Evolutionary conservation across 64 coral and sea anemone genomes (phyloP), one percentile per base, ranked within the genome.

Genomic region (Stichodactyla mertensii): DNA sequence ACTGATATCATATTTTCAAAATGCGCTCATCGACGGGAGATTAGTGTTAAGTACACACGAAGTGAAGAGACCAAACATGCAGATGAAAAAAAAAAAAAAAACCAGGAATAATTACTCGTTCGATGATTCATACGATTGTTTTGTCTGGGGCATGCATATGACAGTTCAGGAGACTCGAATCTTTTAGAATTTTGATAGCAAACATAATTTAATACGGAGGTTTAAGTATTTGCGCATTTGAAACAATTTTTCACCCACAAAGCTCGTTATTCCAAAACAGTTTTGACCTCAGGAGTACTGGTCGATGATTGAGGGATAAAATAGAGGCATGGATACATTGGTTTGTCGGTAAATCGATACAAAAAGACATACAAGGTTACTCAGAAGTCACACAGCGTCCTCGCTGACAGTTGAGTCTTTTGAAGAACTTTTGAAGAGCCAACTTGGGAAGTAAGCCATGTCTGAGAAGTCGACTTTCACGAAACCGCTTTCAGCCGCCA

Each of bases 31-130:
- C 56, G 14, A 58, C 56, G 56, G 22, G 69, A 11, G 69, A 74
- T 74, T 74, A 74, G 69, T 74, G 69, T 74, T 27, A 74, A 74
- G 26, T 74, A 74, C 69, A 74, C 69, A 74, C 8, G 8, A 31
- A 27, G 6, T 27, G 69, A 74, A 23, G 4, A 28, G 24, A 28
- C 69, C 69, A 31, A 74, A 74, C 69, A 74, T 13, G 26, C 10
- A 5, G 69, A 74, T 23, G 36, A 45, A 45, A 45, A 45, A 45
- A 45, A 74, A 74, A 74, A 74, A 74, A 74, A 14, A 13, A 74
- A 28, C 69, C 69, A 8, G 69, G 69, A 74, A 74, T 36, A 74
- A 74, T 74, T 27, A 74, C 69, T 31, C 4, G 10, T 11, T 31
- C 69, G 27, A 74, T 74, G 69, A 23, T 3, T 31, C 26, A n/a